These are phyloP conservation scores for Grammomys surdaster DNA, from an alignment of 2,113 vertebrate species.

Conservation along the genomic window DNA sequence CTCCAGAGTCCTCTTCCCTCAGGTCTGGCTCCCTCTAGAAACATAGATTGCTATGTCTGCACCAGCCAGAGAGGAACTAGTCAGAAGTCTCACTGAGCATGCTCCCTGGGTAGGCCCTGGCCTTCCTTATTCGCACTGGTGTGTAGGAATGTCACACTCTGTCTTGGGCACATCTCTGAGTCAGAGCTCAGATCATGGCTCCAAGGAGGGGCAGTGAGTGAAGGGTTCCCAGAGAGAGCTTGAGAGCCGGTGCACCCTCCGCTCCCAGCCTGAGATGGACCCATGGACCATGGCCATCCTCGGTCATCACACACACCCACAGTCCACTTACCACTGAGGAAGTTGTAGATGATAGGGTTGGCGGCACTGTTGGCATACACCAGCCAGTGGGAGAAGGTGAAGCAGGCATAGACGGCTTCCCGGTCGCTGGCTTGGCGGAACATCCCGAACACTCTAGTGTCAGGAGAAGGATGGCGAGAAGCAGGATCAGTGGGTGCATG, in stretches of 20 bases:
- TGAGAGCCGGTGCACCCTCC: background rate
- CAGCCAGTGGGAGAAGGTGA: slow-evolving; percentile 85
- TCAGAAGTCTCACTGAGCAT: background rate
- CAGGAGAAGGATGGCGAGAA: background rate
- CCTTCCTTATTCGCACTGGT: background rate
- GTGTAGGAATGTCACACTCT: background rate
- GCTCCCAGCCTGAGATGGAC: background rate
- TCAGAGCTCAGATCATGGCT: background rate
- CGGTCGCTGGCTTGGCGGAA: slow-evolving; percentile 79
- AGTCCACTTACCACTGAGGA: slow-evolving; percentile 81
- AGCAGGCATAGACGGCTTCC: slow-evolving; percentile 82
- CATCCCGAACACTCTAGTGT: slow-evolving; percentile 80
- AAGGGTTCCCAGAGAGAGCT: background rate
- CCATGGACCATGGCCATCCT: background rate
- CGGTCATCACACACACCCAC: background rate
- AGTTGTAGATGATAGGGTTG: slow-evolving; percentile 84
- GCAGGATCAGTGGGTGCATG: accelerated
- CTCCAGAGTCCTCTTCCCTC: background rate
- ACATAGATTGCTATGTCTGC: background rate
- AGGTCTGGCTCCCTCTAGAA: background rate
- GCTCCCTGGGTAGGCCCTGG: background rate
- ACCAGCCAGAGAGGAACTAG: background rate
- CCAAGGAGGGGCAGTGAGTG: background rate
- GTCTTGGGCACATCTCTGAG: background rate
- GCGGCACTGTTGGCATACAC: slow-evolving; percentile 83